These are phyloP conservation scores for Lysandra bellargus DNA, from an alignment of 2,888 invertebrate genomes.

Conservation along the genomic window DNA sequence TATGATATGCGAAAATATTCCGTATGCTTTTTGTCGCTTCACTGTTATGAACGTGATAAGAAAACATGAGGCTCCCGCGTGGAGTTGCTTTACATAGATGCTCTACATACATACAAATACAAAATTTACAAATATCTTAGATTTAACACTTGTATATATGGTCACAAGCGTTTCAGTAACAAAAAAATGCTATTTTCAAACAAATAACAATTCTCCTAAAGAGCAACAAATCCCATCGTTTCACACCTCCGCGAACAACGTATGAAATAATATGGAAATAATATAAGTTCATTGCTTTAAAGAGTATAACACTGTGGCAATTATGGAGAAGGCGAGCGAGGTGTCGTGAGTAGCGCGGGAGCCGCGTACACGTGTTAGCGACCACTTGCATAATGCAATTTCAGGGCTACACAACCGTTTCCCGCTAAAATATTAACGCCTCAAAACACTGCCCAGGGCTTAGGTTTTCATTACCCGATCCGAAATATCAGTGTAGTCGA, in stretches of 20 bases:
- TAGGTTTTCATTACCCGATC: neutral
- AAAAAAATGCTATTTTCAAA: neutral
- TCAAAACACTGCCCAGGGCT: neutral
- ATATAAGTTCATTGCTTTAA: slow-evolving; percentile 37
- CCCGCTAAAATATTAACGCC: slow-evolving; percentile 18
- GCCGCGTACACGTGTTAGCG: slow-evolving; percentile 70
- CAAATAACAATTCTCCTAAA: neutral
- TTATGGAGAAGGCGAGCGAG: slow-evolving; percentile 68
- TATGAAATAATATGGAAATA: slow-evolving; percentile 40
- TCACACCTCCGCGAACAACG: slow-evolving; percentile 37
- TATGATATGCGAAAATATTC: slow-evolving; percentile 10
- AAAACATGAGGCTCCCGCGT: neutral
- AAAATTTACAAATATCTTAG: neutral
- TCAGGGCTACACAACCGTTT: slow-evolving; percentile 55
- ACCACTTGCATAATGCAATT: slow-evolving; percentile 68
- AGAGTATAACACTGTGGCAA: slow-evolving; percentile 56
- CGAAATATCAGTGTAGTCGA: neutral
- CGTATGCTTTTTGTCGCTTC: slow-evolving; percentile 18
- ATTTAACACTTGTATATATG: neutral
- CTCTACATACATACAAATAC: neutral
- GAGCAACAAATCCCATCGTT: slow-evolving; percentile 32
- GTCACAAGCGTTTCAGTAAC: neutral
- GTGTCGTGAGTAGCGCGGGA: slow-evolving; percentile 61
- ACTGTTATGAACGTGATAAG: slow-evolving; percentile 8
- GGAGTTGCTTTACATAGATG: neutral